Evolutionary conservation across 2,888 invertebrate species (phyloP), one percentile per base, ranked within the genome.

Genomic region (Teinopalpus imperialis): DNA sequence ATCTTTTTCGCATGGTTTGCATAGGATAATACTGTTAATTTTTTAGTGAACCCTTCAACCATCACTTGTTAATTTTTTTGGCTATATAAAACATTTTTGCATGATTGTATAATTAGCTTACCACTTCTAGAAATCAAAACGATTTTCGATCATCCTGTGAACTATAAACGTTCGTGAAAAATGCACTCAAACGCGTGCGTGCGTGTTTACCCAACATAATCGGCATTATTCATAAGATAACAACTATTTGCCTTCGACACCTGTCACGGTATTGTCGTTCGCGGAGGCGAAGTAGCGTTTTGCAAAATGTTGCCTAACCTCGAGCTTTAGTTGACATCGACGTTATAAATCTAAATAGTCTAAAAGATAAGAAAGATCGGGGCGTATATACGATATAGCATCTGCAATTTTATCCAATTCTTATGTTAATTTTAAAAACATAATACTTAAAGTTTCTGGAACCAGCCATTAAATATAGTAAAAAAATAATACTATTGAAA

Each of bases 161-260:
- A 70, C 57, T 66, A 75, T 71, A 75, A 74, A 69, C 55, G 69
- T 76, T 78, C 59, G 71, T 81, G 78, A 82, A 85, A 86, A 87
- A 83, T 79, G 76, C 80, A 83, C 63, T 73, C 53, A 61, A 69
- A 70, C 73, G 67, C 67, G 74, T 74, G 72, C 75, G 77, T 74
- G 73, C 69, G 67, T 85, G 81, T 88, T 87, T 85, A 69, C 77
- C 59, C 73, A 83, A 81, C 71, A 82, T 85, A 81, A 85, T 86
- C 87, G 83, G 81, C 81, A 86, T 88, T 86, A 88, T 87, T 88
- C 88, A 88, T 86, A 85, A 80, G 86, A 87, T 87, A 87, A 81
- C 82, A 68, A 76, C 80, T 87, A 70, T 86, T 88, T 88, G 86
- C 82, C 76, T 86, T 81, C 76, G 66, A 64, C 71, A 65, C 69